A percentile compares a stretch with the other conserved stretches of the same genome.
These are phyloP conservation scores for Schizopygopsis malacanthus DNA, from an alignment of 2,797 vertebrate species.

Conservation along the genomic window DNA sequence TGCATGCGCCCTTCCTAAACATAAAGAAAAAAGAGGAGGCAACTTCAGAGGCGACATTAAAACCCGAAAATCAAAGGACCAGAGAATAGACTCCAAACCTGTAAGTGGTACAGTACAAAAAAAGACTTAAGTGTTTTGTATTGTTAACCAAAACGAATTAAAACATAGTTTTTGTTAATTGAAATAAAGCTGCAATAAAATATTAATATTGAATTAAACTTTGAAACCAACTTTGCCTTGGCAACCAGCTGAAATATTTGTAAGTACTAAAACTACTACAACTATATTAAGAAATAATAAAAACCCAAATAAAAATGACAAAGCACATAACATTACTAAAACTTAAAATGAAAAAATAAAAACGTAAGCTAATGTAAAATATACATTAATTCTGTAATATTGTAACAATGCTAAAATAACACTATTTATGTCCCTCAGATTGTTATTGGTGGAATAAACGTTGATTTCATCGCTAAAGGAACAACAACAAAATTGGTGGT, in stretches of 20 bases:
- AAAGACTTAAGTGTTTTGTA: not conserved
- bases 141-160: not conserved
- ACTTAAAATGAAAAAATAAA: not conserved
- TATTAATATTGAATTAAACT: not conserved
- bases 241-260: too few relatives aligned
- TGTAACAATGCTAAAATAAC: not conserved
- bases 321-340: not conserved
- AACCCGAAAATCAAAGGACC: constrained; percentile 40
- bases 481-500: constrained; percentile 79
- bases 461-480: constrained; percentile 90
- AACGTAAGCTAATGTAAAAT: too few relatives aligned
- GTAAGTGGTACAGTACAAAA: constrained; percentile 66
- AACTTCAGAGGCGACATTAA: not conserved
- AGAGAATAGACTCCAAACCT: constrained; percentile 59
- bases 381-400: not conserved
- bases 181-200: not conserved
- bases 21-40: constrained; percentile 38
- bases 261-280: too few relatives aligned
- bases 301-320: too few relatives aligned
- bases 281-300: not conserved
- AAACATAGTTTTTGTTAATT: not conserved
- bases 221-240: too few relatives aligned
- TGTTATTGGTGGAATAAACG: constrained; percentile 89
- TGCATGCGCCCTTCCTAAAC: constrained; percentile 81
- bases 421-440: constrained; percentile 75